Percentiles rank a stretch among this genome's conserved stretches.
Conservation (phyloP, 2,888 invertebrate species). For the Gerris lacustris region DNA sequence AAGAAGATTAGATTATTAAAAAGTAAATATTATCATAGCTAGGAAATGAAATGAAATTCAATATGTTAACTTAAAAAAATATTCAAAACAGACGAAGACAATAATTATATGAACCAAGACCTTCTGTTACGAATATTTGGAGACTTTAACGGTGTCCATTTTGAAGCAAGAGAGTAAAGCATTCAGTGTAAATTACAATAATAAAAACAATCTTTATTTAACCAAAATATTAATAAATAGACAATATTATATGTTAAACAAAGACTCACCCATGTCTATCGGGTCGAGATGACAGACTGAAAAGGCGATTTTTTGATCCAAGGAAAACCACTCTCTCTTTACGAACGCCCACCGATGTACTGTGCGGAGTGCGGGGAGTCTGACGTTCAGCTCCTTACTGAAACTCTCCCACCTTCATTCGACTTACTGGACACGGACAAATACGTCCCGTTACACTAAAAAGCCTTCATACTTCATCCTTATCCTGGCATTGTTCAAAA, state of each 20-base stretch:
- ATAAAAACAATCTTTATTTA: background rate
- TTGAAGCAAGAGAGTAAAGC: background rate
- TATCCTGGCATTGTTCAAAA: background rate
- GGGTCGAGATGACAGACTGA: constrained; percentile 10
- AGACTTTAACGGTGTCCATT: background rate
- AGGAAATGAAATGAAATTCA: too few species aligned
- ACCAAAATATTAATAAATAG: background rate
- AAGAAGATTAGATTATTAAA: too few species aligned
- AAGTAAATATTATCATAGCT: too few species aligned
- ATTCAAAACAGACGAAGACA: too few species aligned
- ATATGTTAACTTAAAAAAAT: too few species aligned
- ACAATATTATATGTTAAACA: background rate
- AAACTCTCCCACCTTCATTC: constrained; percentile 13
- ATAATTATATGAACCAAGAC: too few species aligned
- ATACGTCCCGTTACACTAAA: background rate
- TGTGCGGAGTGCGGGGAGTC: background rate
- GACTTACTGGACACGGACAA: background rate
- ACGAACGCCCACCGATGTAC: background rate
- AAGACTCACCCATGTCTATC: constrained; percentile 17
- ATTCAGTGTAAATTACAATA: background rate
- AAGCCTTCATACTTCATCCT: background rate
- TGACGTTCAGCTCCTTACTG: background rate
- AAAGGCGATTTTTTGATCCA: constrained; percentile 15
- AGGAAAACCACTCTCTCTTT: constrained; percentile 18
- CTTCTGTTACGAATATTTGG: background rate